Evolutionary conservation across 2,113 vertebrate species (phyloP).

Genomic region (Copsychus sechellarum): DNA sequence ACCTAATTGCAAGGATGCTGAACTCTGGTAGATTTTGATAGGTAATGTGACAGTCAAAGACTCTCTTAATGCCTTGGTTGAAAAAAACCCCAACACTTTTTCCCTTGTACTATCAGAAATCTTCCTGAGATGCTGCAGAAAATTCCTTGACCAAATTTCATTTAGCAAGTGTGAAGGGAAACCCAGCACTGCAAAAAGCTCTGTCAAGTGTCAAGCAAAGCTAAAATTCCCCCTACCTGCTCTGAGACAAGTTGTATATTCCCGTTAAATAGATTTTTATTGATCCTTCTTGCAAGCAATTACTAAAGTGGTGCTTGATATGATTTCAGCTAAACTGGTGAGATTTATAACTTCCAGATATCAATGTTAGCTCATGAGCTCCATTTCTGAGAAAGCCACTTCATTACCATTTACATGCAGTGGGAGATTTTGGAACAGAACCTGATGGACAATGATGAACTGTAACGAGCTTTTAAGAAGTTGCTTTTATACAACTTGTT

Average conservation of each 20-base stretch:
- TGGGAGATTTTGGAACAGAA: not conserved
- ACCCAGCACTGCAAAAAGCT: not conserved
- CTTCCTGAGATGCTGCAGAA: not conserved
- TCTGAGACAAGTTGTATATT: not conserved
- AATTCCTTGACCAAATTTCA: not conserved
- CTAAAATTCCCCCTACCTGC: not conserved
- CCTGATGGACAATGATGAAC: not conserved
- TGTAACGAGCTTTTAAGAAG: not conserved
- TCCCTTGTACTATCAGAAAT: not conserved
- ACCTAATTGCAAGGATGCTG: not conserved
- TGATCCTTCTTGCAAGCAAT: not conserved
- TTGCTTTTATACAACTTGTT: slow-evolving; percentile 3
- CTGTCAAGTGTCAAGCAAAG: not conserved
- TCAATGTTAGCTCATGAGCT: not conserved
- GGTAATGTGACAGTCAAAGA: not conserved
- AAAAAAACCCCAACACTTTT: not conserved
- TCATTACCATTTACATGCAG: not conserved
- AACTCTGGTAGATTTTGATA: not conserved
- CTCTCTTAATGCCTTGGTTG: not conserved
- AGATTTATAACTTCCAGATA: not conserved
- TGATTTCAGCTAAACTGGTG: not conserved
- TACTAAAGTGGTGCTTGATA: not conserved
- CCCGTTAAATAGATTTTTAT: not conserved
- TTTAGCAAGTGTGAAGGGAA: not conserved
- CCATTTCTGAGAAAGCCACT: not conserved